Conservation (phyloP, 2,888 invertebrate species). For the Lissocephala sabroskyi region DNA sequence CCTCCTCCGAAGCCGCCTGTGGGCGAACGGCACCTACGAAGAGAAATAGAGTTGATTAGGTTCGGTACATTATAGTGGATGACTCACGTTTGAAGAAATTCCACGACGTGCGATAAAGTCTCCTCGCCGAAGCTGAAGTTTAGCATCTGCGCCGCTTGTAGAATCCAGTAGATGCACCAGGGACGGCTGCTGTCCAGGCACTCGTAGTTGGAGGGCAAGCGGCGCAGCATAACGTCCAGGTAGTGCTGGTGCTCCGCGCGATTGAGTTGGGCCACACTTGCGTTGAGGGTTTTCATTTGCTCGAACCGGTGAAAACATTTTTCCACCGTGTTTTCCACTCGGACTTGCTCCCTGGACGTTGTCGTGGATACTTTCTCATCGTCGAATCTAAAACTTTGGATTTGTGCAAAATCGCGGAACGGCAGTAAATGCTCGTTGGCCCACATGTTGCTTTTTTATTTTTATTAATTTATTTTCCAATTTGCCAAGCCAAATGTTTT, state of each 20-base stretch:
- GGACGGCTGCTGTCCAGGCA: constrained; percentile 94
- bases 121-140: constrained; percentile 77
- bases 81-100: constrained; percentile 76
- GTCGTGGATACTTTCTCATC: constrained; percentile 76
- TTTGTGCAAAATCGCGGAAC: constrained; percentile 61
- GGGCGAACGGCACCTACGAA: constrained; percentile 61
- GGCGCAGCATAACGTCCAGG: constrained; percentile 79
- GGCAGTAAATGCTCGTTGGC: constrained; percentile 34
- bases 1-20: constrained; percentile 95
- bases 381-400: constrained; percentile 74
- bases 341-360: constrained; percentile 77
- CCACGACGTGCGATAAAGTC: constrained; percentile 74
- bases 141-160: constrained; percentile 89
- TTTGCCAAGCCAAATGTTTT: too few species aligned
- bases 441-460: too few species aligned
- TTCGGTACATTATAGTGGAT: neutral
- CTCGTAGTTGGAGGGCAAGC: constrained; percentile 82
- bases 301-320: constrained; percentile 74
- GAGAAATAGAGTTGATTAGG: neutral
- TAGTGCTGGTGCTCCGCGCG: constrained; percentile 78
- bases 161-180: constrained; percentile 98
- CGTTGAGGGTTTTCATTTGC: constrained; percentile 73
- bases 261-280: constrained; percentile 76
- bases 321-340: constrained; percentile 76
- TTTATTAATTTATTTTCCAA: too few species aligned